phyloP scores from a whole-genome alignment of 2,797 vertebrate genomes.

The Pteronotus mesoamericanus region DNA sequence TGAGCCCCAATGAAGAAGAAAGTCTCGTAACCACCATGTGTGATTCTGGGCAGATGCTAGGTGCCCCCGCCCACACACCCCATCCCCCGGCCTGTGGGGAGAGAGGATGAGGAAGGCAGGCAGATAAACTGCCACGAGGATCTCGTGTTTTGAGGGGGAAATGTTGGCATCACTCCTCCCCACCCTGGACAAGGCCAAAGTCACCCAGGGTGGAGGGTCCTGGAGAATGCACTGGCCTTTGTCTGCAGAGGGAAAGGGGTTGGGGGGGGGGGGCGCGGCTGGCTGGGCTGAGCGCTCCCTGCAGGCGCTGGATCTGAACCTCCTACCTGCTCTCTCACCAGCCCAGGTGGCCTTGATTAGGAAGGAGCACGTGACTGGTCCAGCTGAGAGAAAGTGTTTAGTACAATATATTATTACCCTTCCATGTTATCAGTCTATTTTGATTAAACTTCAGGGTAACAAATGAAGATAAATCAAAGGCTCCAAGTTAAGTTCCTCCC shows the following conservation, averaged over 20 bases:
- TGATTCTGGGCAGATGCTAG: accelerated
- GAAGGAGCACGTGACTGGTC: neutral
- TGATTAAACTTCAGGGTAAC: neutral
- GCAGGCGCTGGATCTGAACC: neutral
- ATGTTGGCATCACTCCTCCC: neutral
- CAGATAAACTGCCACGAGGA: too few relatives aligned
- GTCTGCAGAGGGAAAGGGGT: neutral
- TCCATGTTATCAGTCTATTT: neutral
- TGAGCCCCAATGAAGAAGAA: neutral
- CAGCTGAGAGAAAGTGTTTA: neutral
- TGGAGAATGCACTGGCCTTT: neutral
- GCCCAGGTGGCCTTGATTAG: accelerated
- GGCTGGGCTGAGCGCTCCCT: neutral
- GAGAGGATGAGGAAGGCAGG: neutral
- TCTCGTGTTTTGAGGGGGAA: accelerated
- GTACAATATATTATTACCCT: neutral
- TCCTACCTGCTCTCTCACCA: accelerated
- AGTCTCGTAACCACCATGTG: accelerated
- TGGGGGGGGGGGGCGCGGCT: too few relatives aligned
- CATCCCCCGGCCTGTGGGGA: accelerated
- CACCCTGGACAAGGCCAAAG: neutral
- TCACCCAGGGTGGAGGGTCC: accelerated
- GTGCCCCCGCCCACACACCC: neutral
- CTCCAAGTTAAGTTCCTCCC: constrained; percentile 50
- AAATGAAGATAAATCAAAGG: neutral